Evolutionary conservation across 2,113 vertebrate species (phyloP).

Genomic region (Pomatostomus ruficeps): DNA sequence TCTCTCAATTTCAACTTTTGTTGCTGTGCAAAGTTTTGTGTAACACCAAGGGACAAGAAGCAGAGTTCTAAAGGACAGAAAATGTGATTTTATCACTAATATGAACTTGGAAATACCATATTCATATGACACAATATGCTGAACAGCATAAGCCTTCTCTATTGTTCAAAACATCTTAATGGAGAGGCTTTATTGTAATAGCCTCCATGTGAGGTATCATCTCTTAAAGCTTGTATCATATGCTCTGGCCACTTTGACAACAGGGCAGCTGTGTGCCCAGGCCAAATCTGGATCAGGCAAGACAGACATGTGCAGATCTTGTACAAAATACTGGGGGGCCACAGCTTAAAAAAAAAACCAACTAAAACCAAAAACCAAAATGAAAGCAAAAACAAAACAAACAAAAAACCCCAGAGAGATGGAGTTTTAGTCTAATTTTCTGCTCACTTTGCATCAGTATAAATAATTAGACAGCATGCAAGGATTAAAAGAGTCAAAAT

Average conservation of each 20-base stretch:
- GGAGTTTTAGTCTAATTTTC: not conserved
- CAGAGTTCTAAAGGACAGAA: not conserved
- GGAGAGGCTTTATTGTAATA: not conserved
- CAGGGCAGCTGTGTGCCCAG: not conserved
- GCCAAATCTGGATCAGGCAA: not conserved
- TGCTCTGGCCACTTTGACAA: not conserved
- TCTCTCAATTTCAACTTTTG: not conserved
- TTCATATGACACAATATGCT: not conserved
- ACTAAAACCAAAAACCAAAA: not conserved
- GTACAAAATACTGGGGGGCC: not conserved
- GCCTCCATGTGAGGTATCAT: not conserved
- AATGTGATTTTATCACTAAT: not conserved
- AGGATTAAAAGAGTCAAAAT: not conserved
- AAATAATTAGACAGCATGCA: not conserved
- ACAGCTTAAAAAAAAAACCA: not conserved
- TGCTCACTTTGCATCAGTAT: not conserved
- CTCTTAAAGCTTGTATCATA: not conserved
- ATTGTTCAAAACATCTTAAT: not conserved
- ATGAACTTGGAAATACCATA: not conserved
- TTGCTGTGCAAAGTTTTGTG: not conserved
- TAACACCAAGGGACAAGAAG: not conserved
- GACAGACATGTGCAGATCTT: not conserved
- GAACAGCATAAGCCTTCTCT: not conserved
- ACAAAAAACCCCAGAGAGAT: accelerated
- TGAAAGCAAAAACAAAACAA: not conserved